phyloP scores from a whole-genome alignment of 2,888 invertebrate genomes.

The Cantharis rufa region DNA sequence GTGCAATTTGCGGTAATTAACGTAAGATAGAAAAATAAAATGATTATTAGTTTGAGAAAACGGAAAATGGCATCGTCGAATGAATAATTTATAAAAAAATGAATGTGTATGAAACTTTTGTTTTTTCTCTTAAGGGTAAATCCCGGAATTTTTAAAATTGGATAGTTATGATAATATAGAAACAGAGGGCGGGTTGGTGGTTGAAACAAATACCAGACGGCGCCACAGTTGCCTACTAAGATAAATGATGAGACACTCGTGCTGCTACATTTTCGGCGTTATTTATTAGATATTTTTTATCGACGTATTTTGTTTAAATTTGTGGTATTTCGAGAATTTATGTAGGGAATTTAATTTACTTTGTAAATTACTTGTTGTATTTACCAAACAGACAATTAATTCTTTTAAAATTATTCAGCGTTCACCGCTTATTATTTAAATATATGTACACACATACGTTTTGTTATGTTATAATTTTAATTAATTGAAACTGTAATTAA shows the following conservation, averaged over 20 bases:
- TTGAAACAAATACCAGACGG: constrained; percentile 45
- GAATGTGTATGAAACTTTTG: not conserved
- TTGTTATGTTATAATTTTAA: not conserved
- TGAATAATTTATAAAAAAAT: not conserved
- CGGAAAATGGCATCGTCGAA: not conserved
- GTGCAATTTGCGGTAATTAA: not conserved
- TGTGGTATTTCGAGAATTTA: constrained; percentile 39
- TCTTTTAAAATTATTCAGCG: not conserved
- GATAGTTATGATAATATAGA: constrained; percentile 42
- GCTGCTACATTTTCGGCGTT: constrained; percentile 42
- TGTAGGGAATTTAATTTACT: constrained; percentile 26
- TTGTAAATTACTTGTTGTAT: not conserved
- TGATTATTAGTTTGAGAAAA: not conserved
- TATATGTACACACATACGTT: not conserved
- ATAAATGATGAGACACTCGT: constrained; percentile 43
- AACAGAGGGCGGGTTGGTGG: constrained; percentile 41
- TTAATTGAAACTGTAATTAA: not conserved
- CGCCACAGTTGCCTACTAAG: constrained; percentile 41
- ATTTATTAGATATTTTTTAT: constrained; percentile 41
- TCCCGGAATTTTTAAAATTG: constrained; percentile 16
- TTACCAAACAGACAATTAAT: not conserved
- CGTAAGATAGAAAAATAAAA: not conserved
- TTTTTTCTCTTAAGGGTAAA: not conserved
- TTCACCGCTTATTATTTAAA: not conserved
- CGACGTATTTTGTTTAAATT: constrained; percentile 38